A percentile compares a stretch with the other conserved stretches of the same genome.
Evolutionary conservation across 2,888 invertebrate genomes (phyloP).

Genomic region (Mesochorus sp.): DNA sequence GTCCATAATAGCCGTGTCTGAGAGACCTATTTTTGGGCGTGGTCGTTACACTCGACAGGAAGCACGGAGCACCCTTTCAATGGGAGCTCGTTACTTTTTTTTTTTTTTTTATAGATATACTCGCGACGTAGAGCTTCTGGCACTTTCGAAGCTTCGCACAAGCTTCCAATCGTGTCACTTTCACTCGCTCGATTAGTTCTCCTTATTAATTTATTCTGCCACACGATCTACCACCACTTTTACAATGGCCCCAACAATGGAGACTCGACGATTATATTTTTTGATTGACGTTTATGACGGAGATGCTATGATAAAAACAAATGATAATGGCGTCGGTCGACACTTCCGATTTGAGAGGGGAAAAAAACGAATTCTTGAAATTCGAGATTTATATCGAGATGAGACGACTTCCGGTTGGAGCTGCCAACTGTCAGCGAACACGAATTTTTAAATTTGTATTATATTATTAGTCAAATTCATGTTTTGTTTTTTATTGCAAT

Average conservation of each 20-base stretch:
- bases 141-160: background rate
- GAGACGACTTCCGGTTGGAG: no score
- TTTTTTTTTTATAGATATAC: background rate
- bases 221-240: background rate
- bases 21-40: slow-evolving; percentile 90
- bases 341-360: slow-evolving; percentile 35
- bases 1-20: slow-evolving; percentile 94
- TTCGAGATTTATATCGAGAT: slow-evolving; percentile 18
- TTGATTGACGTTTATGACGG: slow-evolving; percentile 18
- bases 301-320: slow-evolving; percentile 43
- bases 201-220: background rate
- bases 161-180: background rate
- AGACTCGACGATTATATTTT: background rate
- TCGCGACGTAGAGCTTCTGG: background rate
- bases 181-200: background rate
- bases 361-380: slow-evolving; percentile 8
- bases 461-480: no score
- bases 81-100: slow-evolving; percentile 1
- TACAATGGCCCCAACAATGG: background rate
- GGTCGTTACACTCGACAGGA: slow-evolving; percentile 63
- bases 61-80: slow-evolving; percentile 53
- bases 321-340: slow-evolving; percentile 52
- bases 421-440: no score
- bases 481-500: no score
- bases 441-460: background rate